Evolutionary conservation across 2,797 vertebrate genomes (phyloP).

Genomic region (Selene dorsalis): DNA sequence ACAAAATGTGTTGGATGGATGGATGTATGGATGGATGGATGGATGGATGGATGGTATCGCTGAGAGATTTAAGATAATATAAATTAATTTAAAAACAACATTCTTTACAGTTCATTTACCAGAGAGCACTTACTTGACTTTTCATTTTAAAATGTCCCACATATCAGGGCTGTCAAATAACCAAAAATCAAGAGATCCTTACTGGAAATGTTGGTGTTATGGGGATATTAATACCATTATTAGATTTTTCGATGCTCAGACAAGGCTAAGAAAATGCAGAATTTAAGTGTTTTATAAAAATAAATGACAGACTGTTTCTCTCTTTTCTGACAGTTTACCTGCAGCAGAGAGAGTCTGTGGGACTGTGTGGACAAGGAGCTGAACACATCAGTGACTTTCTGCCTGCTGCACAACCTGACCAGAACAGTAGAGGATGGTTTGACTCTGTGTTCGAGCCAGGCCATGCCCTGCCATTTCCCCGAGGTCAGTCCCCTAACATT

Average conservation of each 20-base stretch:
- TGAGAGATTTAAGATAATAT: neutral
- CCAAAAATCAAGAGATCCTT: neutral
- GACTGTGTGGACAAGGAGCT: slow-evolving; percentile 84
- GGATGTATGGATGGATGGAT: too few relatives aligned
- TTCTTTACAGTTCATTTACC: neutral
- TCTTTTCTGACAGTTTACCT: slow-evolving; percentile 87
- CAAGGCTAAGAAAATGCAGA: neutral
- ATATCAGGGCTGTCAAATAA: neutral
- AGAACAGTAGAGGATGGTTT: slow-evolving; percentile 81
- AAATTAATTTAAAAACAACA: neutral
- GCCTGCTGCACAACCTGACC: slow-evolving; percentile 89
- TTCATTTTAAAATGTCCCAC: neutral
- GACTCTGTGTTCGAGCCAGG: slow-evolving; percentile 84
- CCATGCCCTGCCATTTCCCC: slow-evolving; percentile 90
- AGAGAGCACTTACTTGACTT: neutral
- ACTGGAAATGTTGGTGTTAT: neutral
- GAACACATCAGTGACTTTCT: slow-evolving; percentile 87
- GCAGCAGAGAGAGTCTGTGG: slow-evolving; percentile 85
- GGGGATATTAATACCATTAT: neutral
- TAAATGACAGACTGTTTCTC: slow-evolving; percentile 17
- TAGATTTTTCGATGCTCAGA: neutral
- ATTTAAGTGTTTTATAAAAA: slow-evolving; percentile 2
- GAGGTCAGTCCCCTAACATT: slow-evolving; percentile 84
- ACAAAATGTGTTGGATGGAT: neutral
- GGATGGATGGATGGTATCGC: neutral